Percentiles rank a stretch among this genome's conserved stretches.
Evolutionary conservation across 2,888 invertebrate species (phyloP).

Genomic region (Raillietiella orientalis): DNA sequence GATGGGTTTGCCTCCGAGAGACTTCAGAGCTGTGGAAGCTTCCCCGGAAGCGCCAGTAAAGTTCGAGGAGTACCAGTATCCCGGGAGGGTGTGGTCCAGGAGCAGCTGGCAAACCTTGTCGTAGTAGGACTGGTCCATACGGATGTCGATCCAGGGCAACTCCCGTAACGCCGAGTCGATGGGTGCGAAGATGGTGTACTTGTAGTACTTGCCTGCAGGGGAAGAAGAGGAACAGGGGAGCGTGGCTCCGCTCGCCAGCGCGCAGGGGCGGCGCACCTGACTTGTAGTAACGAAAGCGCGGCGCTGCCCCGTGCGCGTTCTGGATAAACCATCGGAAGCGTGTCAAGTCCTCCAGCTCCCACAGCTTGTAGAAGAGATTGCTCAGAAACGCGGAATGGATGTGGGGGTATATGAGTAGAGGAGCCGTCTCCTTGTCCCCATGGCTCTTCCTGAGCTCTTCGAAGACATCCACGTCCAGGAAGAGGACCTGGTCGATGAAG

Average conservation of each 20-base stretch:
- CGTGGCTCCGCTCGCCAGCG: no score
- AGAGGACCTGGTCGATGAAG: slow-evolving; percentile 25
- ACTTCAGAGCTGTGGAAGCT: no score
- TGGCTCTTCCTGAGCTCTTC: slow-evolving; percentile 25
- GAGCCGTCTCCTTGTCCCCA: slow-evolving; percentile 28
- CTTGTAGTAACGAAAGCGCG: no score
- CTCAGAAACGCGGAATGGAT: slow-evolving; percentile 28
- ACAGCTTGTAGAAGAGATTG: slow-evolving; percentile 25
- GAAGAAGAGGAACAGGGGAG: no score
- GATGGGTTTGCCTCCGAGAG: slow-evolving; percentile 22
- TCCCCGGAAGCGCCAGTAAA: slow-evolving; percentile 19
- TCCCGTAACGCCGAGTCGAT: slow-evolving; percentile 5
- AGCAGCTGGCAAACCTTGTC: no score
- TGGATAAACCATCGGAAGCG: slow-evolving; percentile 25
- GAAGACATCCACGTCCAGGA: slow-evolving; percentile 25
- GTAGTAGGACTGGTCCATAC: no score
- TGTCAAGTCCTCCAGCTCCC: slow-evolving; percentile 19
- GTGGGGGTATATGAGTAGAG: slow-evolving; percentile 26
- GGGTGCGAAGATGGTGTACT: slow-evolving; percentile 8
- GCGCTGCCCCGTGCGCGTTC: no score
- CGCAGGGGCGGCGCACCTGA: no score
- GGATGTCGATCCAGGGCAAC: no score
- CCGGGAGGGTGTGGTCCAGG: slow-evolving; percentile 25
- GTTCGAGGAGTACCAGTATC: slow-evolving; percentile 23
- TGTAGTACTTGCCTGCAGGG: no score